phyloP scores from a whole-genome alignment of 2,113 vertebrate species.

The Hippopotamus amphibius region DNA sequence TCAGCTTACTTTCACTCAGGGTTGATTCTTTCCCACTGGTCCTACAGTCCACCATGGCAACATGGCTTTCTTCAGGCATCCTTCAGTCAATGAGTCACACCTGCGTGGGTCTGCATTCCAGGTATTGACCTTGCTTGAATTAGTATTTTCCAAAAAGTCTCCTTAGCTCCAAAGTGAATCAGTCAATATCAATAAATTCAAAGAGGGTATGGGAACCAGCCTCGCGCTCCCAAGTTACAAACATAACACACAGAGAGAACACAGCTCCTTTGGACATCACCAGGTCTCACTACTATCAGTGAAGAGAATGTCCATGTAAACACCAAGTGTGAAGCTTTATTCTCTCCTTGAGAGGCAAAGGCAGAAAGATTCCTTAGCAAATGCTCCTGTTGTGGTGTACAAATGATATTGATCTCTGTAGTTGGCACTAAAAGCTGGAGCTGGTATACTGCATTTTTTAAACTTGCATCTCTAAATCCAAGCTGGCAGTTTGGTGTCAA shows the following conservation, averaged over 20 bases:
- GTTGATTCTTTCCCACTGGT: neutral
- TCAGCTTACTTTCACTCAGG: neutral
- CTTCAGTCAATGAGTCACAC: neutral
- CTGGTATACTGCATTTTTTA: constrained; percentile 36
- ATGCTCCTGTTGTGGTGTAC: neutral
- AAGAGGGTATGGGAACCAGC: neutral
- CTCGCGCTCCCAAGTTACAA: neutral
- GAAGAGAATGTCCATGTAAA: neutral
- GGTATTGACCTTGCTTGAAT: neutral
- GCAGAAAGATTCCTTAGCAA: constrained; percentile 62
- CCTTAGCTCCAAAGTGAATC: constrained; percentile 35
- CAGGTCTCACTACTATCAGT: neutral
- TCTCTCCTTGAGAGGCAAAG: constrained; percentile 39
- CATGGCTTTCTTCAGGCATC: neutral
- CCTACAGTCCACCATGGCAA: neutral
- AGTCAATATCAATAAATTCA: neutral
- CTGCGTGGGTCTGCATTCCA: neutral
- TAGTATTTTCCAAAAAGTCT: neutral
- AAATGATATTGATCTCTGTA: constrained; percentile 65
- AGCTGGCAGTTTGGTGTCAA: constrained; percentile 51
- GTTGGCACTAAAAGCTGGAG: constrained; percentile 30
- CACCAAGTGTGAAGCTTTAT: neutral
- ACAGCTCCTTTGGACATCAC: neutral
- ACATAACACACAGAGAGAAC: neutral
- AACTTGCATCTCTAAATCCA: constrained; percentile 65